Evolutionary conservation across 2,888 invertebrate genomes (phyloP).

Genomic region (Leptinotarsa tumamoca): DNA sequence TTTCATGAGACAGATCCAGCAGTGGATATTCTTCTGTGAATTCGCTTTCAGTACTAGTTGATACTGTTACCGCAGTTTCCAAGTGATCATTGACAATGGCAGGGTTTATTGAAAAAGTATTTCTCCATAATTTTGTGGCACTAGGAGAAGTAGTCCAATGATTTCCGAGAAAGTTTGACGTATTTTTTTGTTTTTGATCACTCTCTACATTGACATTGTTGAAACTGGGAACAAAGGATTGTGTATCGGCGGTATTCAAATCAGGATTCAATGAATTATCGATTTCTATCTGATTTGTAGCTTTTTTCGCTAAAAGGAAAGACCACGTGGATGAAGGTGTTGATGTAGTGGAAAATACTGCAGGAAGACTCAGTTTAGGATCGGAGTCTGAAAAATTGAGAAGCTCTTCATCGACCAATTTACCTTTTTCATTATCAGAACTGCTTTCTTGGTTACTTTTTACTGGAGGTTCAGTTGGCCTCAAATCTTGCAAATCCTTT

Average conservation of each 20-base stretch:
- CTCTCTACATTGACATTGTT: slow-evolving; percentile 66
- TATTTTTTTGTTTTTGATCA: slow-evolving; percentile 53
- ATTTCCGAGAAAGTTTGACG: slow-evolving; percentile 54
- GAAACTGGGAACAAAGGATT: slow-evolving; percentile 75
- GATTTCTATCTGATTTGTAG: slow-evolving; percentile 45
- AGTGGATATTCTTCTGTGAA: slow-evolving; percentile 43
- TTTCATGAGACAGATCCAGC: slow-evolving; percentile 20
- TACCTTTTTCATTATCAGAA: slow-evolving; percentile 62
- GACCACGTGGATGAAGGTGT: slow-evolving; percentile 62
- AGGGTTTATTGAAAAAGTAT: slow-evolving; percentile 78
- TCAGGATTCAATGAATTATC: slow-evolving; percentile 64
- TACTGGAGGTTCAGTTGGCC: slow-evolving; percentile 81
- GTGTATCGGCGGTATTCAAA: slow-evolving; percentile 77
- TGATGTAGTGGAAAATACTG: slow-evolving; percentile 65
- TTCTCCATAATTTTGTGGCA: slow-evolving; percentile 74
- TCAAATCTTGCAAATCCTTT: slow-evolving; percentile 79
- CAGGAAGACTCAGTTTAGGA: slow-evolving; percentile 58
- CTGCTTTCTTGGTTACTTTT: slow-evolving; percentile 53
- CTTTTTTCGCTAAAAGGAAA: slow-evolving; percentile 57
- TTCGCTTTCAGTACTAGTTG: background rate
- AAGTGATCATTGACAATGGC: slow-evolving; percentile 76
- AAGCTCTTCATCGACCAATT: slow-evolving; percentile 75
- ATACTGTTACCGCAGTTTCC: slow-evolving; percentile 49
- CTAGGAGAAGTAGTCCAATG: slow-evolving; percentile 63
- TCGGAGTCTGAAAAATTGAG: slow-evolving; percentile 81